Evolutionary conservation across 2,113 vertebrate species (phyloP), one percentile per base, ranked within the genome.

Genomic region (Ictalurus furcatus): DNA sequence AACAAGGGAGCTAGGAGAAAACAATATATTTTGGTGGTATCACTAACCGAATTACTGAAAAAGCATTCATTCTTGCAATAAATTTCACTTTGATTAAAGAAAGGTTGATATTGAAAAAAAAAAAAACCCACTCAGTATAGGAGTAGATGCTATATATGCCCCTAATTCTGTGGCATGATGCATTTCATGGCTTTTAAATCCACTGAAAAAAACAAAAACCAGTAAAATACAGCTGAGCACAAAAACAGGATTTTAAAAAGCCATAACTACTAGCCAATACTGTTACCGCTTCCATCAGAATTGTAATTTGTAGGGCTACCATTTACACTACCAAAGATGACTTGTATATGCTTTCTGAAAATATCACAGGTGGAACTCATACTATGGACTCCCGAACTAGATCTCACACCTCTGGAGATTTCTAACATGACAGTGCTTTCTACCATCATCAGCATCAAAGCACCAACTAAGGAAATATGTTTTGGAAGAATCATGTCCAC

Each of bases 1-100:
- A 99, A 97, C 25, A 95, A 89, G 3, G 98, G 98, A 56, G 97
- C 98, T 99, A 94, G n/a, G 58, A 34, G 92, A 79, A 79, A n/a
- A 61, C 23, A 84, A 28, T 8, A 59, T 16, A 16, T 59, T 30
- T 59, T 82, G 1, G 14, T 34, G 54, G 6, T 2, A n/a, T 69
- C 59, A 54, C 8, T 85, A 17, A 69, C 25, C 8, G 30, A 67
- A 17, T 67, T 21, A 54, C 17, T 82, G 56, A 17, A 71, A n/a
- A 73, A 48, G 16, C 52, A 54, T 61, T 58, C 1, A 1, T 30
- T 85, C 30, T 44, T 44, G 82, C 82, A 67, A 12, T 48, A n/a
- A 17, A 67, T 19, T 48, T n/a, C 28, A 6, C 61, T 84, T 37
- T 17, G 54, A 65, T 69, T n/a, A 54, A 54, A 30, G n/a, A 54